Percentiles rank a stretch among this genome's conserved stretches.
These are phyloP conservation scores for Troglohyphantes excavatus DNA, from an alignment of 2,888 invertebrate genomes.

Conservation along the genomic window DNA sequence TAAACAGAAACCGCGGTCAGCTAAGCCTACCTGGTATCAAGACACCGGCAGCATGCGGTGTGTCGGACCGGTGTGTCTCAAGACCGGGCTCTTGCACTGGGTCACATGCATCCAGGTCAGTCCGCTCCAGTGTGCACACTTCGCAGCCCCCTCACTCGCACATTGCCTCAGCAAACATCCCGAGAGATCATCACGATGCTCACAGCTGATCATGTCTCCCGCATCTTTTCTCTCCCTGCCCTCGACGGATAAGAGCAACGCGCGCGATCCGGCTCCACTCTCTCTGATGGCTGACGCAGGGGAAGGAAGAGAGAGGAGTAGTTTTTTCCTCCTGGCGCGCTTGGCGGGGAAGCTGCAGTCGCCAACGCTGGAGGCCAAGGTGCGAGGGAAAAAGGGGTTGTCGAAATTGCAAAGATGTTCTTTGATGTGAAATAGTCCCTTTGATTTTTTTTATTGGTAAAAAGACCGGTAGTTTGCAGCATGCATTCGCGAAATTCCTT, in stretches of 20 bases:
- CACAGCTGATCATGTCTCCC: slow-evolving; percentile 64
- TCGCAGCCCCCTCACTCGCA: slow-evolving; percentile 38
- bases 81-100: neutral
- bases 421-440: no score
- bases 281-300: neutral
- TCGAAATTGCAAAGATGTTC: no score
- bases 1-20: slow-evolving; percentile 59
- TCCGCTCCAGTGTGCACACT: slow-evolving; percentile 66
- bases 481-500: no score
- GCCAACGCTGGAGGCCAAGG: slow-evolving; percentile 6
- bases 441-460: no score
- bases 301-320: neutral
- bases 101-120: slow-evolving; percentile 59
- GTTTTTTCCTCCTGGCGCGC: slow-evolving; percentile 16
- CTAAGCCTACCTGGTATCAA: slow-evolving; percentile 75
- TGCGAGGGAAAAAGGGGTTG: neutral
- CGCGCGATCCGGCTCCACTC: neutral
- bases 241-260: slow-evolving; percentile 20
- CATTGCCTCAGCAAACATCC: slow-evolving; percentile 43
- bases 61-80: slow-evolving; percentile 6
- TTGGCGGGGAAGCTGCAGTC: slow-evolving; percentile 34
- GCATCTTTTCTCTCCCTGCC: slow-evolving; percentile 12
- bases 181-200: slow-evolving; percentile 23
- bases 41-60: slow-evolving; percentile 26
- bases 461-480: no score